A percentile compares a stretch with the other conserved stretches of the same genome.
Evolutionary conservation across 2,113 vertebrate genomes (phyloP).

Genomic region (Chaetorhynchus papuensis): DNA sequence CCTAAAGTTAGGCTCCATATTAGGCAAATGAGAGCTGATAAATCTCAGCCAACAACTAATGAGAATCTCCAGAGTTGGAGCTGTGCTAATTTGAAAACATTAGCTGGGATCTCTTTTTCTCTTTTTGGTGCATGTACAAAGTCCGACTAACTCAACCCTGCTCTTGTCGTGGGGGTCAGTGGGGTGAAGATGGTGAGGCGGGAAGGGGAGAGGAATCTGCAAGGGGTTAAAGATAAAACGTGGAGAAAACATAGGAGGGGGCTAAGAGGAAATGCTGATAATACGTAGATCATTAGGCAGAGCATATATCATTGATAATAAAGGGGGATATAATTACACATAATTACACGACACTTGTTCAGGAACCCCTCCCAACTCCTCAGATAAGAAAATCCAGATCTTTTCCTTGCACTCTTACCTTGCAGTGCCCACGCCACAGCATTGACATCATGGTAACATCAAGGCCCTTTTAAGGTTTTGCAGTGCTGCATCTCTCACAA

Average conservation of each 20-base stretch:
- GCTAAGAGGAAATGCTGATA: conserved; percentile 13
- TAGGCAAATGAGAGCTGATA: conserved; percentile 91
- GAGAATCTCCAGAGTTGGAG: conserved; percentile 77
- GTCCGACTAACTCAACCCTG: background rate
- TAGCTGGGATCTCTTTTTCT: conserved; percentile 71
- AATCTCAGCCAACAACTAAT: conserved; percentile 87
- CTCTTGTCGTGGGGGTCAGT: background rate
- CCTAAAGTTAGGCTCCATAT: conserved; percentile 85
- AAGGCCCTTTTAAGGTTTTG: background rate
- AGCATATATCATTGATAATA: conserved; percentile 11
- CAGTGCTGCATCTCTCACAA: background rate
- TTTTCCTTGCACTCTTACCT: background rate
- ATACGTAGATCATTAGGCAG: conserved; percentile 25
- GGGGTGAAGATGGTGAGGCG: background rate
- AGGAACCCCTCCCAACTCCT: background rate
- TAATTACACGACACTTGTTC: conserved; percentile 7
- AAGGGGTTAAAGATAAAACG: conserved; percentile 55
- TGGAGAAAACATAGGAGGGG: background rate
- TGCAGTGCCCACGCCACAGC: background rate
- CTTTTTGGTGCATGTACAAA: conserved; percentile 8
- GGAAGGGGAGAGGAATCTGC: background rate
- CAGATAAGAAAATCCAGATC: background rate
- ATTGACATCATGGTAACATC: background rate
- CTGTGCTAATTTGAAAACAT: conserved; percentile 88
- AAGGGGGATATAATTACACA: conserved; percentile 9